These are phyloP conservation scores for Cheiracanthium punctorium DNA, from an alignment of 2,888 invertebrate species.

Conservation along the genomic window DNA sequence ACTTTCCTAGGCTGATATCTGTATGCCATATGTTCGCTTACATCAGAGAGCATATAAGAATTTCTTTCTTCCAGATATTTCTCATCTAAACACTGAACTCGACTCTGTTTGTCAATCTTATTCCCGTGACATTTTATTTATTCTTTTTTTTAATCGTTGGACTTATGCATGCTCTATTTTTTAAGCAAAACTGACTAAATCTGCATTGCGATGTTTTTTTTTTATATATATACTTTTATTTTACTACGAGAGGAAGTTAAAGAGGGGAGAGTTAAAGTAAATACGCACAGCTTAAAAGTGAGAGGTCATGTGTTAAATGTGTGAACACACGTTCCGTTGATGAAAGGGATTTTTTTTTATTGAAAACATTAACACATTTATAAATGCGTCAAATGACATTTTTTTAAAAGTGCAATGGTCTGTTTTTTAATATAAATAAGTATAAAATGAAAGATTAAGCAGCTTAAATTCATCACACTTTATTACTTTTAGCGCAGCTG, in stretches of 20 bases:
- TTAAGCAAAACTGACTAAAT: too few relatives aligned
- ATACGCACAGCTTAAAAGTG: neutral
- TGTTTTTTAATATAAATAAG: too few relatives aligned
- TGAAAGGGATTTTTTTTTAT: too few relatives aligned
- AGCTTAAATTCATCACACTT: too few relatives aligned
- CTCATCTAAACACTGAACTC: conserved; percentile 55
- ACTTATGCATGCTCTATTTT: too few relatives aligned
- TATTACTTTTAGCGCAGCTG: too few relatives aligned
- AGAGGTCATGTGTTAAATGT: neutral
- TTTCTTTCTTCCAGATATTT: conserved; percentile 39
- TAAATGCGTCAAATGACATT: too few relatives aligned
- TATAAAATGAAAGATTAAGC: too few relatives aligned
- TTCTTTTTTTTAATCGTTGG: conserved; percentile 23
- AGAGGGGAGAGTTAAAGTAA: conserved; percentile 40
- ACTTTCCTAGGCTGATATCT: conserved; percentile 50
- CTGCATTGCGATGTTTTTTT: conserved; percentile 2
- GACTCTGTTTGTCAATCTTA: conserved; percentile 64
- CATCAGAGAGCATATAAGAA: conserved; percentile 42
- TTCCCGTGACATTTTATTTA: neutral
- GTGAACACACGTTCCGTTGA: neutral
- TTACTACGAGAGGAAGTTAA: too few relatives aligned
- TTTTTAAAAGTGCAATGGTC: too few relatives aligned
- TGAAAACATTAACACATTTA: too few relatives aligned
- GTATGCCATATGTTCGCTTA: conserved; percentile 58
- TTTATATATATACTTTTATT: too few relatives aligned